phyloP scores from a whole-genome alignment of 2,113 vertebrate genomes.

The Macaca nemestrina region DNA sequence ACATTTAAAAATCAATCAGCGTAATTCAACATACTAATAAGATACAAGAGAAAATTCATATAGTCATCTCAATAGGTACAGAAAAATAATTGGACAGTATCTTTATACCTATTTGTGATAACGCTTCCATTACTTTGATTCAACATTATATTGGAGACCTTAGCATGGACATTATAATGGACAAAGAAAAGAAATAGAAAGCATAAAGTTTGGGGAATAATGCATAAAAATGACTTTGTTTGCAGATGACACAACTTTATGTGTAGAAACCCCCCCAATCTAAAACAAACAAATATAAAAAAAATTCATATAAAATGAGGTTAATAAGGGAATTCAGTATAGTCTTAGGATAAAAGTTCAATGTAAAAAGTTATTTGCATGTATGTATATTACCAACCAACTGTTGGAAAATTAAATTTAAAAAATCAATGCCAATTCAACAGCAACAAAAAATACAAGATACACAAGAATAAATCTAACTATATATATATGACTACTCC shows the following conservation, averaged over 20 bases:
- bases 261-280: background rate
- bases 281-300: background rate
- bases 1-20: background rate
- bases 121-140: background rate
- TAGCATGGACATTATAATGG: background rate
- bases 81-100: background rate
- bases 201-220: background rate
- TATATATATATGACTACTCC: too few relatives aligned
- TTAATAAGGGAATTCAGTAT: background rate
- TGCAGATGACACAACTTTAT: background rate
- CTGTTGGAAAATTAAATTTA: background rate
- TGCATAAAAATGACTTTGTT: background rate
- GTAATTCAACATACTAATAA: background rate
- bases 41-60: background rate
- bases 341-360: background rate
- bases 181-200: background rate
- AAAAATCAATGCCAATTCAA: background rate
- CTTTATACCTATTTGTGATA: background rate
- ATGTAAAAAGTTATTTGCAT: background rate
- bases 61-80: background rate
- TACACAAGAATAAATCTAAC: background rate
- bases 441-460: background rate
- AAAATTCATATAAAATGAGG: background rate
- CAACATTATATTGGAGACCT: background rate
- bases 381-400: background rate